Percentiles rank a stretch among this genome's conserved stretches.
These are phyloP conservation scores for Forficula auricularia DNA, from an alignment of 1,140 invertebrate species.

Conservation along the genomic window DNA sequence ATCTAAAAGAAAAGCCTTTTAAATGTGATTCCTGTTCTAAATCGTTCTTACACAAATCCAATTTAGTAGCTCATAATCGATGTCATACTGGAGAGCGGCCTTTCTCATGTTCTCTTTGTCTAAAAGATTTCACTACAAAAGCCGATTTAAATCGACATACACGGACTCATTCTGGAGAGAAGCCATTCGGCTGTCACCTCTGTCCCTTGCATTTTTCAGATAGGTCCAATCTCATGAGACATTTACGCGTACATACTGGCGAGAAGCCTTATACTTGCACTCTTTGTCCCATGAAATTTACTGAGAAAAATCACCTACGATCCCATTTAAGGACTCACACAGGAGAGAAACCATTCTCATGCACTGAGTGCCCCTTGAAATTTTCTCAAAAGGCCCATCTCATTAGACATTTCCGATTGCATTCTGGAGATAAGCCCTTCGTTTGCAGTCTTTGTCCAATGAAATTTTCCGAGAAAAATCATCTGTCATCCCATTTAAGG, in stretches of 20 bases:
- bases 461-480: neutral
- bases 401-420: neutral
- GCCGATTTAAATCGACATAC: too few relatives aligned
- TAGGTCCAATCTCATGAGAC: neutral
- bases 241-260: constrained; percentile 1
- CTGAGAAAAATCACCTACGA: neutral
- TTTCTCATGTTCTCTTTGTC: too few relatives aligned
- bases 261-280: constrained; percentile 2
- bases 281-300: neutral
- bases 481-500: neutral
- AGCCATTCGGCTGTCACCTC: too few relatives aligned
- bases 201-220: too few relatives aligned
- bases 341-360: neutral
- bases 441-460: neutral
- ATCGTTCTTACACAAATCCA: too few relatives aligned
- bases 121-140: too few relatives aligned
- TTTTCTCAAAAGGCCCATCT: neutral
- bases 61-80: too few relatives aligned
- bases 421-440: constrained; percentile 2
- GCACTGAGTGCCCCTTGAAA: neutral
- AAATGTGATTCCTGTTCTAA: too few relatives aligned
- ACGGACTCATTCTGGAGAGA: too few relatives aligned
- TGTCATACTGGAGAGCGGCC: too few relatives aligned
- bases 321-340: constrained; percentile 1
- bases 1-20: too few relatives aligned